Conservation (phyloP, 2,797 vertebrate genomes). For the Hemibagrus guttatus region DNA sequence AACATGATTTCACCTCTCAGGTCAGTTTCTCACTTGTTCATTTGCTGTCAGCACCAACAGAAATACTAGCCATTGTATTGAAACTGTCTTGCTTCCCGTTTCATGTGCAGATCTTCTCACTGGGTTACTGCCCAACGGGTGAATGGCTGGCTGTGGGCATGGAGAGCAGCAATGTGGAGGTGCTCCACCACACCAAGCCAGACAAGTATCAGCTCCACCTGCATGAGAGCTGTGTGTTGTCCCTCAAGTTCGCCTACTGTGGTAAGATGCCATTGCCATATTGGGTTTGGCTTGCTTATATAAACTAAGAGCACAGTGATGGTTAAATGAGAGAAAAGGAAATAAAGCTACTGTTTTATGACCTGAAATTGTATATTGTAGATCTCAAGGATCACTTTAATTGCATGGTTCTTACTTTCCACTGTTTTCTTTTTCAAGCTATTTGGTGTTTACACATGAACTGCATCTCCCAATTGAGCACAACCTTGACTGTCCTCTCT, state of each 20-base stretch:
- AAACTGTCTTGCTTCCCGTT: not conserved
- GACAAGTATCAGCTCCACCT: slow-evolving; percentile 98
- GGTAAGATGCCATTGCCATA: slow-evolving; percentile 72
- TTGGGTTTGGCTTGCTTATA: not conserved
- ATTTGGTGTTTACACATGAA: slow-evolving; percentile 32
- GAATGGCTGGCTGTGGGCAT: slow-evolving; percentile 96
- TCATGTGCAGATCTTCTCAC: slow-evolving; percentile 85
- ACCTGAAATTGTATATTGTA: not conserved
- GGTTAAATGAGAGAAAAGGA: not conserved
- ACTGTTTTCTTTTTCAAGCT: not conserved
- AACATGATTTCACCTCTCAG: slow-evolving; percentile 98
- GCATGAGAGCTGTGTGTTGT: slow-evolving; percentile 95
- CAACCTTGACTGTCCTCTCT: slow-evolving; percentile 49
- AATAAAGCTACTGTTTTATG: not conserved
- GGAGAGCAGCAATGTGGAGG: slow-evolving; percentile 98
- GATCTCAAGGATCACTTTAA: not conserved
- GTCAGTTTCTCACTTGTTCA: slow-evolving; percentile 62
- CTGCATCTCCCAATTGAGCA: slow-evolving; percentile 19
- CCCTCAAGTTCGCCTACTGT: slow-evolving; percentile 95
- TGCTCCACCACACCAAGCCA: slow-evolving; percentile 92
- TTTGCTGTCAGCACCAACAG: not conserved
- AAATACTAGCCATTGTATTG: not conserved
- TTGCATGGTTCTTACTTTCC: not conserved
- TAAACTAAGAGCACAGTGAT: not conserved
- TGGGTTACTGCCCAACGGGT: slow-evolving; percentile 94